Conservation (phyloP, 2,113 vertebrate genomes). For the Hirundichthys speculiger region DNA sequence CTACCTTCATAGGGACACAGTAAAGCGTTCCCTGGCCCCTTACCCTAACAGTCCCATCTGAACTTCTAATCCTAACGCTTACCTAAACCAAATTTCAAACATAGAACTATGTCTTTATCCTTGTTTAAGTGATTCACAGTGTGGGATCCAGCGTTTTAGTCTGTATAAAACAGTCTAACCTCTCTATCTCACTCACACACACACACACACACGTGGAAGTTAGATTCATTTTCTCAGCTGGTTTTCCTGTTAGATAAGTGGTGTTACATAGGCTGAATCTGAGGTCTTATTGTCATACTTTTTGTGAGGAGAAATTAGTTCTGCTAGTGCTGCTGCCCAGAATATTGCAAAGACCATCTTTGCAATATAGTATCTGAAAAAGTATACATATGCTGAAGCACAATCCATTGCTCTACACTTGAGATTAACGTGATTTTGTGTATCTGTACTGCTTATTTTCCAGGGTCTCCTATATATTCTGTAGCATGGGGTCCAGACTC, state of each 20-base stretch:
- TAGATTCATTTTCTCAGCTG: conserved; percentile 55
- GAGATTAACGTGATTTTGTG: conserved; percentile 3
- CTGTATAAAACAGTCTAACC: neutral
- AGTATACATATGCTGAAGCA: neutral
- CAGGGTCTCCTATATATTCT: conserved; percentile 93
- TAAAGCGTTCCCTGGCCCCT: neutral
- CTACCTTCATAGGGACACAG: neutral
- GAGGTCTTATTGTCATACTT: conserved; percentile 42
- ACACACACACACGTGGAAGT: neutral
- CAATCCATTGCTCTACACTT: neutral
- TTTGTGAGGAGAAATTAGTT: conserved; percentile 31
- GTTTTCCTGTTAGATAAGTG: conserved; percentile 43
- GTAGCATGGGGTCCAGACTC: conserved; percentile 95
- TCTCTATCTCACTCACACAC: neutral
- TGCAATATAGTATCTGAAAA: neutral
- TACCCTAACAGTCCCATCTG: neutral
- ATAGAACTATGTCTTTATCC: neutral
- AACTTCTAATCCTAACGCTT: neutral
- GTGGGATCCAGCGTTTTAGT: neutral
- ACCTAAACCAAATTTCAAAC: neutral
- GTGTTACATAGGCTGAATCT: conserved; percentile 48
- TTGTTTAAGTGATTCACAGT: neutral
- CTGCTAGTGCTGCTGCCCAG: conserved; percentile 26
- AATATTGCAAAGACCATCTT: neutral
- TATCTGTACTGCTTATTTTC: conserved; percentile 30